Evolutionary conservation across 2,888 invertebrate species (phyloP).

Genomic region (Philhelius pedissequus): DNA sequence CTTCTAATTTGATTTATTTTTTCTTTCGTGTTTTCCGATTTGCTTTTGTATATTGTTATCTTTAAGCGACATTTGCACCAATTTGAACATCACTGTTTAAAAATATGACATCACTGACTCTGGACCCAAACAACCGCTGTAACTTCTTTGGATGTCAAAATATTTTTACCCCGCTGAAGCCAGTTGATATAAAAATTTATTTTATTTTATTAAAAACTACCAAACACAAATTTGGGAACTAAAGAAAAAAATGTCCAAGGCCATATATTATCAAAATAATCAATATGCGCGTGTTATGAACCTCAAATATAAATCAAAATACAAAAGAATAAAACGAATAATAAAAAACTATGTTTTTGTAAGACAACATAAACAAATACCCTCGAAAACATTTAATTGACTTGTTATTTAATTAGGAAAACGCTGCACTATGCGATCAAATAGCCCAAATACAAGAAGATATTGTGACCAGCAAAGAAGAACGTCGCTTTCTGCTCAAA

Average conservation of each 20-base stretch:
- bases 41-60: too few species aligned
- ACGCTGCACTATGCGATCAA: conserved; percentile 93
- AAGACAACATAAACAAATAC: conserved; percentile 44
- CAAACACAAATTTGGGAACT: neutral
- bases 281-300: conserved; percentile 72
- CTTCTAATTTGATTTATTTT: too few species aligned
- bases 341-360: conserved; percentile 72
- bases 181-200: neutral
- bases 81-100: too few species aligned
- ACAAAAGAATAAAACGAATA: conserved; percentile 70
- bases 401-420: conserved; percentile 82
- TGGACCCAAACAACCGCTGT: too few species aligned
- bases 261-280: conserved; percentile 71
- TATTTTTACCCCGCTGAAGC: too few species aligned
- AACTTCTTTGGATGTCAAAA: too few species aligned
- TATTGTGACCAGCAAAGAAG: conserved; percentile 88
- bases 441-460: conserved; percentile 91
- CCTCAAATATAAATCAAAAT: conserved; percentile 72
- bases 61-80: too few species aligned
- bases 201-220: neutral
- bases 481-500: conserved; percentile 88
- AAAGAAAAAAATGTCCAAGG: conserved; percentile 53
- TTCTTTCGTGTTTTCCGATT: too few species aligned
- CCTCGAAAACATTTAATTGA: neutral
- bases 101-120: too few species aligned